phyloP scores from a whole-genome alignment of 2,888 invertebrate genomes.

The Melangyna quadrimaculata region DNA sequence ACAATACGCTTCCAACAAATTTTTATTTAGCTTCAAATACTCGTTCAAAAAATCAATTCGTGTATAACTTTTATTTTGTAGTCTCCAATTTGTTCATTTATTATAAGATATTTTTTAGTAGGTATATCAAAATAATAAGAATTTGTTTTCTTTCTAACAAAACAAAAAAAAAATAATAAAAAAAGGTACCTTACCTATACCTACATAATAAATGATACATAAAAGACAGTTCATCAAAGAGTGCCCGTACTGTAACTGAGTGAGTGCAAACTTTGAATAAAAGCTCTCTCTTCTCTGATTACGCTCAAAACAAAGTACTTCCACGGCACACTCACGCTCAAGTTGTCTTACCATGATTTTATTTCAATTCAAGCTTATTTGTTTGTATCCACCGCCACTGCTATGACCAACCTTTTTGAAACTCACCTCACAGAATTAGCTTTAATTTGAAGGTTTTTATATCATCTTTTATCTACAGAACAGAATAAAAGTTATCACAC shows the following conservation, averaged over 20 bases:
- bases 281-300: background rate
- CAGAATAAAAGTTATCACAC: constrained; percentile 1
- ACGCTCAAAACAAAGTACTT: background rate
- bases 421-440: background rate
- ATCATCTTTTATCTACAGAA: constrained; percentile 15
- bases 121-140: no score
- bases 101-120: no score
- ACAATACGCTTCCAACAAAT: no score
- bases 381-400: background rate
- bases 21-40: no score
- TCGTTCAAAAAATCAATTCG: no score
- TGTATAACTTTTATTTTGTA: no score
- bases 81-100: no score
- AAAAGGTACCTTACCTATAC: no score
- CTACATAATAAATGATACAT: background rate
- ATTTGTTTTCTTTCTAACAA: no score
- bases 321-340: background rate
- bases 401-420: background rate
- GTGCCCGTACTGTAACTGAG: background rate
- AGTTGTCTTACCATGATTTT: background rate
- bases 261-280: background rate
- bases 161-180: no score
- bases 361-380: background rate
- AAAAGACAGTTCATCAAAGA: background rate
- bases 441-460: background rate